Percentiles rank a stretch among this genome's conserved stretches.
Evolutionary conservation across 2,113 vertebrate genomes (phyloP).

Genomic region (Alethe castanea): DNA sequence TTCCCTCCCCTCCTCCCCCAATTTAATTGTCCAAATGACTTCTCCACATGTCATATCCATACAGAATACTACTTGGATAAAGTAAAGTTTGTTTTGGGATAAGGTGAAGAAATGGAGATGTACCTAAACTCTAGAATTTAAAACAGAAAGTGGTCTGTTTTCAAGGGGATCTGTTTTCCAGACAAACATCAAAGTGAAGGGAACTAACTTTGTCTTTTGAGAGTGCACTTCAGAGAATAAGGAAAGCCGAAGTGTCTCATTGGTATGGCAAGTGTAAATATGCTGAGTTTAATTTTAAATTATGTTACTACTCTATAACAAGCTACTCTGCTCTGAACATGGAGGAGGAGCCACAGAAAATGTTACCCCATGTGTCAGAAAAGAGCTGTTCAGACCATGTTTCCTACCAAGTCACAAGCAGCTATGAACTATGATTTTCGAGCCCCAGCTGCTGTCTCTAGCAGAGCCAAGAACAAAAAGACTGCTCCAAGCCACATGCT

Average conservation of each 20-base stretch:
- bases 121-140: neutral
- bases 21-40: neutral
- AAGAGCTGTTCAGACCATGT: neutral
- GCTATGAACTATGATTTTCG: neutral
- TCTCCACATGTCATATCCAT: neutral
- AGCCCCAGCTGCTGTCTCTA: neutral
- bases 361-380: neutral
- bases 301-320: neutral
- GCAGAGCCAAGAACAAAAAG: neutral
- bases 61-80: neutral
- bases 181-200: neutral
- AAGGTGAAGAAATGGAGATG: neutral
- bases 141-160: neutral
- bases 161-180: neutral
- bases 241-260: neutral
- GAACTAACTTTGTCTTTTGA: neutral
- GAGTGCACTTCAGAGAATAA: neutral
- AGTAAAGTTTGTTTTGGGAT: neutral
- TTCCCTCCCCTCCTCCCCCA: no score
- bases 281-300: neutral
- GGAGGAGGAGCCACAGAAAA: neutral
- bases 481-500: neutral
- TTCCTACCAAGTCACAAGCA: neutral
- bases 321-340: neutral
- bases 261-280: neutral